Percentiles rank a stretch among this genome's conserved stretches.
Conservation (phyloP, 64 coral and sea anemone genomes). For the Pocillopora damicornis region DNA sequence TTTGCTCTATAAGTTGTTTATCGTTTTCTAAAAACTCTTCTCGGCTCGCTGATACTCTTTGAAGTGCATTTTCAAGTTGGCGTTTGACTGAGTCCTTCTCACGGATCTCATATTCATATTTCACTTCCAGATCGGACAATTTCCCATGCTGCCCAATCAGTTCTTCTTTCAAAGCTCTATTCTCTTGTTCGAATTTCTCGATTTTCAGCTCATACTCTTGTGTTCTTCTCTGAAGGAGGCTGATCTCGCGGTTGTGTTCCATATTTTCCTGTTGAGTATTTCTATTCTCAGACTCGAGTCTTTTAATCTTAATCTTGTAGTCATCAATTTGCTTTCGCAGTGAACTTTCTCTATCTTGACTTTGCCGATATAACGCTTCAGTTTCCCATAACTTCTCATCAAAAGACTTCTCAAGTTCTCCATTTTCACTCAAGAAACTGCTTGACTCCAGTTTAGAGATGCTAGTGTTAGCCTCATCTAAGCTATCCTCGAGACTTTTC, state of each 20-base stretch:
- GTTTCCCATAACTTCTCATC: slow-evolving; percentile 22
- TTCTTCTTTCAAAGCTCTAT: slow-evolving; percentile 43
- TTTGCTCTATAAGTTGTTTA: slow-evolving; percentile 53
- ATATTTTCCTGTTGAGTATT: slow-evolving; percentile 46
- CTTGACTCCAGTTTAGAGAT: slow-evolving; percentile 29
- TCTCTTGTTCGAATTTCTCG: slow-evolving; percentile 37
- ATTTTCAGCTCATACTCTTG: slow-evolving; percentile 31
- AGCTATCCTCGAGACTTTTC: slow-evolving; percentile 42
- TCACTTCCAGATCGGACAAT: slow-evolving; percentile 58
- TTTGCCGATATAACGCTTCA: slow-evolving; percentile 31
- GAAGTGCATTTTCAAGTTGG: slow-evolving; percentile 42
- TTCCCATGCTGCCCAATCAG: slow-evolving; percentile 22
- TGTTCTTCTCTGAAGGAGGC: slow-evolving; percentile 23
- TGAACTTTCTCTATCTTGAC: slow-evolving; percentile 34
- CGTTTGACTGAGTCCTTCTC: slow-evolving; percentile 40
- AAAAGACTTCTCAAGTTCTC: not conserved
- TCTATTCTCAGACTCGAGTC: slow-evolving; percentile 26
- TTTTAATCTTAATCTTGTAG: slow-evolving; percentile 30
- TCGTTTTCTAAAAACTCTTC: slow-evolving; percentile 40
- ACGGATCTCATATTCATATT: slow-evolving; percentile 48
- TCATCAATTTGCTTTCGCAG: slow-evolving; percentile 46
- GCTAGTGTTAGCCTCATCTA: slow-evolving; percentile 29
- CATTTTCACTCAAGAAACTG: slow-evolving; percentile 20
- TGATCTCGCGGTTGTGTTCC: slow-evolving; percentile 30
- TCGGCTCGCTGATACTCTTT: slow-evolving; percentile 30